A percentile compares a stretch with the other conserved stretches of the same genome.
phyloP scores from a whole-genome alignment of 2,113 vertebrate genomes.

The Turdus rufiventris region DNA sequence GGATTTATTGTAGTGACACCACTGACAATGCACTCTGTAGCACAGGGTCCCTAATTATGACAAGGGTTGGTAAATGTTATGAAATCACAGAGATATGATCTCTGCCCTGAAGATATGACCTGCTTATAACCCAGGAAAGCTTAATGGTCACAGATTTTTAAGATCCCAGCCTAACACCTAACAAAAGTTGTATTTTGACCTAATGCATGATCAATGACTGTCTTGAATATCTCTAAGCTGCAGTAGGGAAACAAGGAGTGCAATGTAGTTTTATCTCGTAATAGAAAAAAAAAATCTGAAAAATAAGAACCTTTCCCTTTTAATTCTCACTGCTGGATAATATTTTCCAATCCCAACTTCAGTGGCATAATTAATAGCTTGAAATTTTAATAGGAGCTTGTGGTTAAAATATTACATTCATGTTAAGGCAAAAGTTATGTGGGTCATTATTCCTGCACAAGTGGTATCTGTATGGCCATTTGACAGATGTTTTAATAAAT shows the following conservation, averaged over 20 bases:
- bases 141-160: neutral
- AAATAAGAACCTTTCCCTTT: neutral
- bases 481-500: slow-evolving; percentile 25
- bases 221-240: neutral
- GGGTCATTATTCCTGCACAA: slow-evolving; percentile 18
- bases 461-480: slow-evolving; percentile 5
- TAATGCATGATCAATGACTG: neutral
- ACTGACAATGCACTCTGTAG: neutral
- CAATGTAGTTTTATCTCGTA: neutral
- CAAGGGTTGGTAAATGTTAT: neutral
- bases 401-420: neutral
- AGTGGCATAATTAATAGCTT: slow-evolving; percentile 27
- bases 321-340: slow-evolving; percentile 1
- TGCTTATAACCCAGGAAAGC: neutral
- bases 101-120: neutral
- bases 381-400: slow-evolving; percentile 38
- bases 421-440: slow-evolving; percentile 2
- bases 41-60: neutral
- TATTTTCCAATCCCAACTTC: slow-evolving; percentile 52
- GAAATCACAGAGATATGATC: neutral
- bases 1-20: neutral
- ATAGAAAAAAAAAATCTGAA: slow-evolving; percentile 2
- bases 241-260: neutral
- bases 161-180: neutral
- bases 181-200: neutral